Evolutionary conservation across 2,797 vertebrate species (phyloP).

Genomic region (Clarias fuscus): DNA sequence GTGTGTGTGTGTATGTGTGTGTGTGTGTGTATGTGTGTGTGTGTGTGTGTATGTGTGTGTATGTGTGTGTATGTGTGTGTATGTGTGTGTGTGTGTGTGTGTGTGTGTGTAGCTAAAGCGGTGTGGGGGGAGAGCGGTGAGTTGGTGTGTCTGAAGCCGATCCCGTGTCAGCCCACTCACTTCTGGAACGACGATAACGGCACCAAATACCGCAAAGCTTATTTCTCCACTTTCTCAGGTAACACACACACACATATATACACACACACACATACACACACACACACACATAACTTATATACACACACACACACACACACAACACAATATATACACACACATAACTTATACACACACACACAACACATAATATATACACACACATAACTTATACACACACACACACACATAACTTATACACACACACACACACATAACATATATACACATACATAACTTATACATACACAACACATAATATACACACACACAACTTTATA

Average conservation of each 20-base stretch:
- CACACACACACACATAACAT: too few relatives aligned
- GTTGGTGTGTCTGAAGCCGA: constrained; percentile 90
- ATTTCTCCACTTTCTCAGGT: constrained; percentile 93
- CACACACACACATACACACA: neutral
- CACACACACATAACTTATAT: too few relatives aligned
- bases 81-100: constrained; percentile 43
- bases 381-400: too few relatives aligned
- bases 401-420: neutral
- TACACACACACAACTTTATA: neutral
- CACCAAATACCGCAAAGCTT: constrained; percentile 92
- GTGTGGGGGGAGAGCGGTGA: constrained; percentile 95
- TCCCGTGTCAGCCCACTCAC: constrained; percentile 93
- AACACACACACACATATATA: constrained; percentile 54
- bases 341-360: neutral
- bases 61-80: constrained; percentile 21
- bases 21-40: constrained; percentile 42
- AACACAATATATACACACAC: neutral
- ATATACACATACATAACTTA: too few relatives aligned
- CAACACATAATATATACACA: too few relatives aligned
- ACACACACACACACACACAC: neutral
- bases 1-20: constrained; percentile 24
- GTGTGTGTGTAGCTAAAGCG: constrained; percentile 77
- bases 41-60: constrained; percentile 31
- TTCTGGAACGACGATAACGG: constrained; percentile 96
- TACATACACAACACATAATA: constrained; percentile 53